These are phyloP conservation scores for Anthoscopus minutus DNA, from an alignment of 2,113 vertebrate species.

Conservation along the genomic window DNA sequence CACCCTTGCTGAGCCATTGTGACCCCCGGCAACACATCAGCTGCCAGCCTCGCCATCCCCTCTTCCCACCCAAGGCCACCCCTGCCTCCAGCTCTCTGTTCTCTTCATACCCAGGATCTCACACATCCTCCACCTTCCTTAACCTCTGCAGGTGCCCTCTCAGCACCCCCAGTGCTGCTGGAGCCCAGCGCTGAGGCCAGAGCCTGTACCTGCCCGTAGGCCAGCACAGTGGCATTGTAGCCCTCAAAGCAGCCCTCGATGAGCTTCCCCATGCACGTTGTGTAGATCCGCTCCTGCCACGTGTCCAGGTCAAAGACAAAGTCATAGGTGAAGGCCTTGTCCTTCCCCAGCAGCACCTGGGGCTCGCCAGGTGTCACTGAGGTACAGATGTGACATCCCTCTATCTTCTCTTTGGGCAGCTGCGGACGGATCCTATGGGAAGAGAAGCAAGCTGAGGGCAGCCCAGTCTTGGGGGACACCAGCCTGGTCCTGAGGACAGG, in stretches of 20 bases:
- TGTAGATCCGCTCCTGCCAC: constrained; percentile 85
- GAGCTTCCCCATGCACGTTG: constrained; percentile 83
- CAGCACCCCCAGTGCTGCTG: not conserved
- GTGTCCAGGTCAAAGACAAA: constrained; percentile 91
- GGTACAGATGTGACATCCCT: constrained; percentile 95
- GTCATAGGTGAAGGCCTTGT: constrained; percentile 98
- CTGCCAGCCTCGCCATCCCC: not conserved
- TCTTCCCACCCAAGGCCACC: not conserved
- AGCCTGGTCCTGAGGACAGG: not conserved
- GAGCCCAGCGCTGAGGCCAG: accelerated
- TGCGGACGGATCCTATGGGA: constrained; percentile 90
- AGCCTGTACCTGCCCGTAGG: constrained; percentile 86
- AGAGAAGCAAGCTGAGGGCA: not conserved
- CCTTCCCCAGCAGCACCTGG: constrained; percentile 93
- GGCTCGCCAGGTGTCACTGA: constrained; percentile 91
- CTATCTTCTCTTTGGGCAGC: constrained; percentile 95
- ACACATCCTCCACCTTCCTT: too few relatives aligned
- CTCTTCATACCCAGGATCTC: not conserved
- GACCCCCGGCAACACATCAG: not conserved
- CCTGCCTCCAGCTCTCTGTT: not conserved
- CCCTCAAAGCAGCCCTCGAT: constrained; percentile 95
- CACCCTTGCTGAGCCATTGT: not conserved
- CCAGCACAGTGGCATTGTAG: constrained; percentile 95
- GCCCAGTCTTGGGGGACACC: not conserved
- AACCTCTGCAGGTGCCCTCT: not conserved